phyloP scores from a whole-genome alignment of 2,797 vertebrate genomes.

The Peromyscus attwateri region DNA sequence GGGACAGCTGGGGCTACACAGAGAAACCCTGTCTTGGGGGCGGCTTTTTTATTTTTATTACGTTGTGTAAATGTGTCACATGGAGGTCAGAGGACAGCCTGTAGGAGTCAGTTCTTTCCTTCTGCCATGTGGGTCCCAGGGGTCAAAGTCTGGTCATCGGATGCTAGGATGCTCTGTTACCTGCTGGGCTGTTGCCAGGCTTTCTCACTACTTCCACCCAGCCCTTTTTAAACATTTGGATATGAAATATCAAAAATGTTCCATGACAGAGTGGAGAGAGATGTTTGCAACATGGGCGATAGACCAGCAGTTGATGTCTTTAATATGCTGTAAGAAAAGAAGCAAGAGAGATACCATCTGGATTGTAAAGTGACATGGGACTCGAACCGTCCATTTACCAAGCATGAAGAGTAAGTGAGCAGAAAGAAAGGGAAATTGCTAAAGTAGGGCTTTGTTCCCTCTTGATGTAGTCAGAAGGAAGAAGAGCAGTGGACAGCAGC shows the following conservation, averaged over 20 bases:
- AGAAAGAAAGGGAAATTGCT: conserved; percentile 29
- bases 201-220: background rate
- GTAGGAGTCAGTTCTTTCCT: background rate
- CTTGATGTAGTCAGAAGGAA: background rate
- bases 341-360: background rate
- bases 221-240: background rate
- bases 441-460: background rate
- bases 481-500: background rate
- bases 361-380: background rate
- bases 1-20: background rate
- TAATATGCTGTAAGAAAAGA: background rate
- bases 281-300: background rate
- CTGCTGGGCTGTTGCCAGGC: background rate
- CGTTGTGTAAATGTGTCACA: background rate
- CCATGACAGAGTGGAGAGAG: background rate
- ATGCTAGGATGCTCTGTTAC: no score
- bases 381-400: background rate
- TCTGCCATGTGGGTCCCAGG: background rate
- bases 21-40: no score
- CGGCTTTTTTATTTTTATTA: background rate
- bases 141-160: background rate
- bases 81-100: background rate
- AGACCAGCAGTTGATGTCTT: conserved; percentile 5
- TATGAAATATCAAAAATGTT: background rate
- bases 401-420: background rate